phyloP scores from a whole-genome alignment of 2,888 invertebrate species.

The Lithophane semibrunnea region DNA sequence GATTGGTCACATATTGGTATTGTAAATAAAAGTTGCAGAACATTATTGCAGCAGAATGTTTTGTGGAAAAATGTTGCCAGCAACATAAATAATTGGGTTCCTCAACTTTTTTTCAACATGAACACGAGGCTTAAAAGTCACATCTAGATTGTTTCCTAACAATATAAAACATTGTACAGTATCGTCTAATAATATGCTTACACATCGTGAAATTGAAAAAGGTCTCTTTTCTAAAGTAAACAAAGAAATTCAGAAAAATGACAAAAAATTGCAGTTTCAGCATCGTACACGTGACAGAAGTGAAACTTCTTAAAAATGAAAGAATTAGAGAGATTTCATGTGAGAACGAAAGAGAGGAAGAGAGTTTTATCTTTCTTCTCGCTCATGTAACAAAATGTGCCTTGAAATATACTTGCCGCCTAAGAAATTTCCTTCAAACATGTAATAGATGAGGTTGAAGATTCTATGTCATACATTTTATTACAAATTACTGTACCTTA shows the following conservation, averaged over 20 bases:
- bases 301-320: no score
- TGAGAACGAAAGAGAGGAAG: no score
- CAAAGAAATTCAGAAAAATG: background rate
- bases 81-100: background rate
- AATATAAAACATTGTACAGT: constrained; percentile 31
- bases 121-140: constrained; percentile 17
- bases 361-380: no score
- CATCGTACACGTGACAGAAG: no score
- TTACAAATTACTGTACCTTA: background rate
- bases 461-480: background rate
- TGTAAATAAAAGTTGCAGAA: constrained; percentile 14
- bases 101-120: background rate
- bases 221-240: background rate
- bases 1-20: background rate
- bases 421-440: no score
- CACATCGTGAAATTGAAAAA: background rate
- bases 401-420: no score
- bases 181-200: constrained; percentile 16
- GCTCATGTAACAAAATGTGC: no score
- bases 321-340: no score
- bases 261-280: background rate
- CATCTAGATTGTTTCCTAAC: constrained; percentile 34
- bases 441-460: no score
- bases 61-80: background rate
- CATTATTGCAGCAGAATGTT: background rate